Conservation (phyloP, 2,797 vertebrate species). For the Enteromius treurensis region DNA sequence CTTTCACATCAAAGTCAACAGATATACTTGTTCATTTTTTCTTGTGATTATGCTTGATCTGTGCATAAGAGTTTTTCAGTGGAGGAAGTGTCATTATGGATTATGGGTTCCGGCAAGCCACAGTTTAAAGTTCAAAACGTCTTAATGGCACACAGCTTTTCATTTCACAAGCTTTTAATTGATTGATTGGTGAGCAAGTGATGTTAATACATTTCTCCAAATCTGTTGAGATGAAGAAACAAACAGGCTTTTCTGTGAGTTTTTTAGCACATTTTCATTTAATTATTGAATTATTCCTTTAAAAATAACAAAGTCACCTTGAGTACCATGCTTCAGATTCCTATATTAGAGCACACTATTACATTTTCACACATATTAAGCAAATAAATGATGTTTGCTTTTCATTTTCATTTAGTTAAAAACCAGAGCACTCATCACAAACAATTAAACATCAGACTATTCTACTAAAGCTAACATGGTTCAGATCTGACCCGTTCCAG, state of each 20-base stretch:
- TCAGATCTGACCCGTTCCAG: neutral
- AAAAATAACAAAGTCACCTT: neutral
- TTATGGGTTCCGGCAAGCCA: neutral
- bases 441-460: constrained; percentile 47
- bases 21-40: neutral
- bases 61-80: neutral
- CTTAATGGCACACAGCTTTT: neutral
- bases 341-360: constrained; percentile 25
- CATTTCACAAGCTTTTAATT: neutral
- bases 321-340: neutral
- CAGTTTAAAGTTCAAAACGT: neutral
- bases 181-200: neutral
- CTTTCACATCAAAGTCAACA: neutral
- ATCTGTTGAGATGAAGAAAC: neutral
- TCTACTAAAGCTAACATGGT: constrained; percentile 44
- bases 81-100: neutral
- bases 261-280: neutral
- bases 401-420: constrained; percentile 62
- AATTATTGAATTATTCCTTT: neutral
- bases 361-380: constrained; percentile 51
- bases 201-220: neutral
- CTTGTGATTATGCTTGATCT: neutral
- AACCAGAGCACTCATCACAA: constrained; percentile 42
- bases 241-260: neutral
- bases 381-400: constrained; percentile 63